These are phyloP conservation scores for Nebria salina DNA, from an alignment of 2,888 invertebrate genomes.

Conservation along the genomic window DNA sequence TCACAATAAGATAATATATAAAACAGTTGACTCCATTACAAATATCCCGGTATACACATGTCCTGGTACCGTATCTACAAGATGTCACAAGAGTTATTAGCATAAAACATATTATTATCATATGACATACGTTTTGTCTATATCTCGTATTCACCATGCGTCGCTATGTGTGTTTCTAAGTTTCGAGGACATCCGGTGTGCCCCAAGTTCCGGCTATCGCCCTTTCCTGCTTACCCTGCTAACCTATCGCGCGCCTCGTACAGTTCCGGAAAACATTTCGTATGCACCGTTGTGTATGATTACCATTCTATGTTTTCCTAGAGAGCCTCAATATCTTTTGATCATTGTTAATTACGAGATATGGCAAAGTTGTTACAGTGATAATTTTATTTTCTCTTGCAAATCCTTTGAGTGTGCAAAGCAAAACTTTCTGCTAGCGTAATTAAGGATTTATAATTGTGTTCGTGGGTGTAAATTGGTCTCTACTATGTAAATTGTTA, in stretches of 20 bases:
- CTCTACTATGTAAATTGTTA: neutral
- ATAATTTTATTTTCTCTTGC: conserved; percentile 32
- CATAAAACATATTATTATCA: conserved; percentile 32
- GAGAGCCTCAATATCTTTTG: neutral
- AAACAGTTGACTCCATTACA: neutral
- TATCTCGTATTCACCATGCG: conserved; percentile 30
- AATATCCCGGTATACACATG: neutral
- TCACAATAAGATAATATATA: neutral
- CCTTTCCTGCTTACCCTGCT: neutral
- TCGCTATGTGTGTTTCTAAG: conserved; percentile 3
- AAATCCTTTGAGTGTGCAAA: neutral
- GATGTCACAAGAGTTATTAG: neutral
- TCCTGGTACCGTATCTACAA: neutral
- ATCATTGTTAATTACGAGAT: neutral
- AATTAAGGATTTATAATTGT: neutral
- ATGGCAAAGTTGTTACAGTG: conserved; percentile 25
- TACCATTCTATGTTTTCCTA: conserved; percentile 33
- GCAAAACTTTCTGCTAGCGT: neutral
- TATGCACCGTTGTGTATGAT: conserved; percentile 19
- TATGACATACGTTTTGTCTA: conserved; percentile 40
- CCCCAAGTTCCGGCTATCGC: neutral
- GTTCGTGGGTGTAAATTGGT: neutral
- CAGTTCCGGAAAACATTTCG: conserved; percentile 24
- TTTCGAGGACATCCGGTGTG: conserved; percentile 16
- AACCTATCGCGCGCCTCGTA: neutral